A percentile compares a stretch with the other conserved stretches of the same genome.
Evolutionary conservation across 1,140 invertebrate genomes (phyloP).

Genomic region (Venturia canescens): DNA sequence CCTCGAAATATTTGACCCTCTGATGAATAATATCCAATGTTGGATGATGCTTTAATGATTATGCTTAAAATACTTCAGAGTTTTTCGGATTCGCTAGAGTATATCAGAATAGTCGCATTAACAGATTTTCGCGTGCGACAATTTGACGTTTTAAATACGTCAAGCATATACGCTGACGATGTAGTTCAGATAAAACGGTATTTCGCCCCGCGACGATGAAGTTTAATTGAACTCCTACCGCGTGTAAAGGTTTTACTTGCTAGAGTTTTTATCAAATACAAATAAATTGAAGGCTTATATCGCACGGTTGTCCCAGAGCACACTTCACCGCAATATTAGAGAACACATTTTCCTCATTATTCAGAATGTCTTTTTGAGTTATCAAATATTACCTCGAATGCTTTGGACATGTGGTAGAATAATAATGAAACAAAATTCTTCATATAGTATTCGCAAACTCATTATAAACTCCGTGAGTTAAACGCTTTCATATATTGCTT

Average conservation of each 20-base stretch:
- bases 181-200: neutral
- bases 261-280: neutral
- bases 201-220: neutral
- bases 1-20: no score
- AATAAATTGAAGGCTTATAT: neutral
- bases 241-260: neutral
- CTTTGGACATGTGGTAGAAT: no score
- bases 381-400: neutral
- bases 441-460: no score
- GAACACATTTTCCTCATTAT: neutral
- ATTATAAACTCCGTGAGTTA: no score
- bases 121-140: neutral
- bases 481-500: no score
- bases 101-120: neutral
- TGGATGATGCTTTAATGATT: neutral
- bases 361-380: neutral
- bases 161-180: neutral
- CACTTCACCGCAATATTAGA: neutral
- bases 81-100: neutral
- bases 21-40: no score
- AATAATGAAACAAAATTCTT: no score
- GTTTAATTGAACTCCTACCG: neutral
- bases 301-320: neutral
- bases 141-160: neutral
- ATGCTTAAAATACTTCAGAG: neutral